Conservation (phyloP, 2,113 vertebrate species). For the Pandion haliaetus region DNA sequence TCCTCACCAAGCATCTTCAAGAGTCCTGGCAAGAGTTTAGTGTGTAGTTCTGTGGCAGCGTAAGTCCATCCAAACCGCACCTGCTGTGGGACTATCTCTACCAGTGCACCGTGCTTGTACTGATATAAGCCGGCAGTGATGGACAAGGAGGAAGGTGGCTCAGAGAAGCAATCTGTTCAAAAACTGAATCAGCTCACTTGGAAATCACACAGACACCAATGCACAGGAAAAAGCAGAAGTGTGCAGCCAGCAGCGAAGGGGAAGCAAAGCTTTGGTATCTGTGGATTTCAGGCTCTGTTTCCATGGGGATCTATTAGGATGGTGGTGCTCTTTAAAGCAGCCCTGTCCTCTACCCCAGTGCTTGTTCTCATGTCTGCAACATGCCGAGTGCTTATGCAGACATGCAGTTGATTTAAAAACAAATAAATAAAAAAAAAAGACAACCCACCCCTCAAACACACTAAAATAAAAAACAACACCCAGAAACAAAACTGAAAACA, state of each 20-base stretch:
- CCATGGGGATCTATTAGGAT: neutral
- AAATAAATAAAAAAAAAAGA: neutral
- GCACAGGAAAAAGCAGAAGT: neutral
- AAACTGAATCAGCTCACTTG: neutral
- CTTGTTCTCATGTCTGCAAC: neutral
- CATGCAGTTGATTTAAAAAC: neutral
- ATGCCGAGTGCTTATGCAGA: neutral
- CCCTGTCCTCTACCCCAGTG: neutral
- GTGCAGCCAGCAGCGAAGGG: neutral
- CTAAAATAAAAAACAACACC: fast-evolving
- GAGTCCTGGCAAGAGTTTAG: neutral
- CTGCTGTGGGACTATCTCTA: neutral
- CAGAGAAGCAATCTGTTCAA: neutral
- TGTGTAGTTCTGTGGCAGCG: neutral
- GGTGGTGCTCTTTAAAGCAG: neutral
- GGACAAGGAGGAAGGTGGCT: neutral
- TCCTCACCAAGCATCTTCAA: neutral
- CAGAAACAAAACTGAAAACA: neutral
- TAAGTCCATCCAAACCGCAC: neutral
- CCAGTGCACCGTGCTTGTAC: neutral
- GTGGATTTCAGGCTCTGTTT: neutral
- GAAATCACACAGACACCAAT: neutral
- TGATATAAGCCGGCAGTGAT: neutral
- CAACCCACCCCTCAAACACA: neutral
- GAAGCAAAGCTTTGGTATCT: neutral